phyloP scores from a whole-genome alignment of 2,888 invertebrate species.

The Rutpela maculata region DNA sequence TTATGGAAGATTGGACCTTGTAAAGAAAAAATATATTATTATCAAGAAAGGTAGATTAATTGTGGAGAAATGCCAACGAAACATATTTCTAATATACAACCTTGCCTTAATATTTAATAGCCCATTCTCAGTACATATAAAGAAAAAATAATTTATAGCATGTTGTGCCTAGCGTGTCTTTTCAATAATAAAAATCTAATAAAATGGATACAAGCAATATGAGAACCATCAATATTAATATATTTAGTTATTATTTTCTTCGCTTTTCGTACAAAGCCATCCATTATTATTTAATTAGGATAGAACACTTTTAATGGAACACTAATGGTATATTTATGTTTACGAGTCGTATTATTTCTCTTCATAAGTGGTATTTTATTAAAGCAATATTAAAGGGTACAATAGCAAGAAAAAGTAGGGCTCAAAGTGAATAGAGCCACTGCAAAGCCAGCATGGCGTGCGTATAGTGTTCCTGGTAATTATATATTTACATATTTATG shows the following conservation, averaged over 20 bases:
- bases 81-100: too few species aligned
- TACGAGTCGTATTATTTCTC: constrained; percentile 24
- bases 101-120: not conserved
- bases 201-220: constrained; percentile 15
- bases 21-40: too few species aligned
- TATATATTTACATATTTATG: not conserved
- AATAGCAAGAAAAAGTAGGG: not conserved
- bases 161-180: not conserved
- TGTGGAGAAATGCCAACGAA: too few species aligned
- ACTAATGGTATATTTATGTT: constrained; percentile 36
- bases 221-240: constrained; percentile 15
- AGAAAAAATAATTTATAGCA: not conserved
- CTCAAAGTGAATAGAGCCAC: not conserved
- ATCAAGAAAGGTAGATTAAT: too few species aligned
- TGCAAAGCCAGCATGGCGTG: not conserved
- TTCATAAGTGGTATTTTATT: constrained; percentile 39
- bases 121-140: not conserved
- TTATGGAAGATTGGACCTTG: too few species aligned
- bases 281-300: constrained; percentile 25
- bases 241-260: constrained; percentile 25
- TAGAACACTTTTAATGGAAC: constrained; percentile 16
- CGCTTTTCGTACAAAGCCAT: not conserved
- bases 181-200: constrained; percentile 21
- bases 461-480: not conserved
- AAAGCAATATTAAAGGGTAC: constrained; percentile 21